Conservation (phyloP, 2,797 vertebrate genomes). For the Manis pentadactyla region DNA sequence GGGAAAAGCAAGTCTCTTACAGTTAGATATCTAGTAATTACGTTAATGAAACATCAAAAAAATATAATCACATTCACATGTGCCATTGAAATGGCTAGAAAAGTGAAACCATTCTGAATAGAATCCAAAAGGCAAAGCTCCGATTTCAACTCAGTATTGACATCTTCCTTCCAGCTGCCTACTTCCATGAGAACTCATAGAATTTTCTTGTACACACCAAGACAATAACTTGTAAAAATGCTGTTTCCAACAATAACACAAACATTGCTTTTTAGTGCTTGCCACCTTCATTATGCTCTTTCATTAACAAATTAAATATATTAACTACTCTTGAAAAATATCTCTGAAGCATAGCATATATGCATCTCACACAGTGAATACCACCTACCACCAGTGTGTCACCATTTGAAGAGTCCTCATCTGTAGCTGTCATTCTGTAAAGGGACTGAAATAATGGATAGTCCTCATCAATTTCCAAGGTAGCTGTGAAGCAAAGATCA, state of each 20-base stretch:
- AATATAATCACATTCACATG: neutral
- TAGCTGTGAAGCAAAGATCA: constrained; percentile 66
- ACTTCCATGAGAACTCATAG: neutral
- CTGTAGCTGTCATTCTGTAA: constrained; percentile 58
- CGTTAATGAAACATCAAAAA: neutral
- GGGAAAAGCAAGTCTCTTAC: constrained; percentile 35
- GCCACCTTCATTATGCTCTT: neutral
- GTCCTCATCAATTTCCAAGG: constrained; percentile 68
- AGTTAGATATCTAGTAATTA: constrained; percentile 44
- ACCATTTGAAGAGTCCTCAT: constrained; percentile 45
- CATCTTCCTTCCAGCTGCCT: neutral
- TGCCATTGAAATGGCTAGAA: constrained; percentile 29
- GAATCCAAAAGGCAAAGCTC: neutral
- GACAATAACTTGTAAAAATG: neutral
- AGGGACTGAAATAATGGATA: constrained; percentile 63
- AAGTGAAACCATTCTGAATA: constrained; percentile 2
- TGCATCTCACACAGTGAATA: neutral
- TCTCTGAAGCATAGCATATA: too few species aligned
- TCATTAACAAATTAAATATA: neutral
- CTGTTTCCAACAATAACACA: neutral
- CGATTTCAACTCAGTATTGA: neutral
- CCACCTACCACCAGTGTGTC: constrained; percentile 49
- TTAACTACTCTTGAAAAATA: neutral
- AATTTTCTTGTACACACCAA: neutral
- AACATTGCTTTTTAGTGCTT: neutral